Evolutionary conservation across 2,797 vertebrate species (phyloP).

Genomic region (Chiloscyllium punctatum): DNA sequence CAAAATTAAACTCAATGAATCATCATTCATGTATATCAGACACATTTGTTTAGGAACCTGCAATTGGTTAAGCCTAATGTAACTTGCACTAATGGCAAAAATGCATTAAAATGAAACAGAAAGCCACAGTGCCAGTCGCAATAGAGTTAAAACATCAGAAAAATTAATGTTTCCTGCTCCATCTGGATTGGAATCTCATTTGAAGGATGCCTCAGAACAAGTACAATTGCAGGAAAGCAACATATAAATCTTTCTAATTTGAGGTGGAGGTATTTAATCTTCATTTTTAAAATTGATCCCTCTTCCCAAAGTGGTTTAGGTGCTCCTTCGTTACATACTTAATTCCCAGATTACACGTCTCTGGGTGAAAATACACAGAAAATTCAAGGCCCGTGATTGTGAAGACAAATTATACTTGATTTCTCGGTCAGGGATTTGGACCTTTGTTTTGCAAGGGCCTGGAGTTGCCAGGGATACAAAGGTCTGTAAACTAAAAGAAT

Average conservation of each 20-base stretch:
- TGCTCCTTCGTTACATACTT: too few species aligned
- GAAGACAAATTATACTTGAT: neutral
- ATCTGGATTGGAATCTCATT: neutral
- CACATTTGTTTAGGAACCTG: neutral
- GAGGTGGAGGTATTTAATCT: too few species aligned
- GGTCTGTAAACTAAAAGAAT: neutral
- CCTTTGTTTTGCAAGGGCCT: neutral
- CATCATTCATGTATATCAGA: neutral
- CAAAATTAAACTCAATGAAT: neutral
- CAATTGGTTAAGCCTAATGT: neutral
- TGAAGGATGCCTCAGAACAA: neutral
- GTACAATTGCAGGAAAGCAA: neutral
- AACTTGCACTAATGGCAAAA: neutral
- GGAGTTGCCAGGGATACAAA: neutral
- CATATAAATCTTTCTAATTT: neutral
- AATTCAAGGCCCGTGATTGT: neutral
- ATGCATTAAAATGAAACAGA: neutral
- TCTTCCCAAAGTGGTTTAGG: neutral
- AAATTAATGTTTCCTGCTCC: neutral
- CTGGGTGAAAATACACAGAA: neutral
- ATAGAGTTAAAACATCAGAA: neutral
- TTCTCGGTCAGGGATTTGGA: neutral
- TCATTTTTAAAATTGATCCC: too few species aligned
- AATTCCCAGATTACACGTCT: neutral
- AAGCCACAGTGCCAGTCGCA: neutral